Conservation (phyloP, 53 echinoderm and acorn worm species). For the Echinarachnius parma region DNA sequence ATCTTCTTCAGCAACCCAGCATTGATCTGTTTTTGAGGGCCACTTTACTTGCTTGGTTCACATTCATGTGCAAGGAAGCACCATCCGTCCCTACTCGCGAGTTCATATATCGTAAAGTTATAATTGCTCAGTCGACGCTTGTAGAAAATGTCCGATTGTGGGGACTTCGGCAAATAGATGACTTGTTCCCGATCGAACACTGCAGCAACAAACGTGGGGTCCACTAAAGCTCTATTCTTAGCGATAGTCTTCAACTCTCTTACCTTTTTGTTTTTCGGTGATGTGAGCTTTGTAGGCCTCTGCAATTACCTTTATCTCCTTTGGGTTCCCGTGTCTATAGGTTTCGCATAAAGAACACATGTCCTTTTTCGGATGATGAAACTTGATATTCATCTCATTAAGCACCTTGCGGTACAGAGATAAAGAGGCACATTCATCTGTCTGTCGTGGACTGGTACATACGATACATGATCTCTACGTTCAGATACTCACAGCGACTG, state of each 20-base stretch:
- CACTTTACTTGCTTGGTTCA: constrained; percentile 12
- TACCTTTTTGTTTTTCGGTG: constrained; percentile 31
- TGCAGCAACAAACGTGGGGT: constrained; percentile 45
- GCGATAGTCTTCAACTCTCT: constrained; percentile 33
- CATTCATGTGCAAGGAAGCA: constrained; percentile 58
- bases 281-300: constrained; percentile 37
- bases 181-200: constrained; percentile 64
- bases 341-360: constrained; percentile 50
- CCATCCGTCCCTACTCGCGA: constrained; percentile 38
- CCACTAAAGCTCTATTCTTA: constrained; percentile 35
- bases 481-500: constrained; percentile 5
- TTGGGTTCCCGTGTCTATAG: constrained; percentile 34
- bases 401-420: constrained; percentile 38
- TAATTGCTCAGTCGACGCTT: constrained; percentile 53
- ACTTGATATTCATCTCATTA: constrained; percentile 50
- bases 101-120: constrained; percentile 66
- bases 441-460: background rate
- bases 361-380: constrained; percentile 63
- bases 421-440: constrained; percentile 19
- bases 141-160: constrained; percentile 57
- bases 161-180: constrained; percentile 42
- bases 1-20: too few relatives aligned
- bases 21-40: too few relatives aligned
- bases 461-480: background rate
- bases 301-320: constrained; percentile 15